Percentiles rank a stretch among this genome's conserved stretches.
These are phyloP conservation scores for Caranx ignobilis DNA, from an alignment of 2,113 vertebrate genomes.

Conservation along the genomic window DNA sequence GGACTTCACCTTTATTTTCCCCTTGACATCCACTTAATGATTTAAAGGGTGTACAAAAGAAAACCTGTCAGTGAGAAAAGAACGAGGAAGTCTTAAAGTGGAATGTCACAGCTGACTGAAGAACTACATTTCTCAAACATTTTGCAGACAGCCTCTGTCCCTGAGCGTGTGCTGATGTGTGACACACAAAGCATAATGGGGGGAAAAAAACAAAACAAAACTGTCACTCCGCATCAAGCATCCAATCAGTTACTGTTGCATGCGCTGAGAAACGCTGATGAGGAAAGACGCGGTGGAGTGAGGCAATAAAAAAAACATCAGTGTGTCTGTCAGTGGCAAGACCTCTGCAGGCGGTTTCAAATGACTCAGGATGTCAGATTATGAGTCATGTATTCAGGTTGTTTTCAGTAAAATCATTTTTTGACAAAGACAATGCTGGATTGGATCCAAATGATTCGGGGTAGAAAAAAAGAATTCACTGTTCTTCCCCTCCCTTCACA, in stretches of 20 bases:
- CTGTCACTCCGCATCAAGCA: slow-evolving; percentile 39
- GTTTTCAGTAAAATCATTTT: background rate
- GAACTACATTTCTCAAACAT: background rate
- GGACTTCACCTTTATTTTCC: background rate
- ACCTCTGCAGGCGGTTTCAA: background rate
- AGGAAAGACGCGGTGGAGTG: slow-evolving; percentile 8
- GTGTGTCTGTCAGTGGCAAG: background rate
- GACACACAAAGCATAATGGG: slow-evolving; percentile 23
- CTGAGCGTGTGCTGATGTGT: background rate
- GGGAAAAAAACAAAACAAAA: background rate
- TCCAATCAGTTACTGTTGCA: slow-evolving; percentile 24
- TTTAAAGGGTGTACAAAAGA: background rate
- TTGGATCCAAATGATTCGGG: background rate
- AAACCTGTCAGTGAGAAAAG: background rate
- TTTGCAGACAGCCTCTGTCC: slow-evolving; percentile 6
- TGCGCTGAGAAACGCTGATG: background rate
- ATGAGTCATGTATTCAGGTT: background rate
- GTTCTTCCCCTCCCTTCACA: background rate
- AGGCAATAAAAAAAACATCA: slow-evolving; percentile 21
- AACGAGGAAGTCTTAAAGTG: background rate
- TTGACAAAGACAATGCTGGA: background rate
- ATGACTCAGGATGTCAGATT: background rate
- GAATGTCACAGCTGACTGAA: background rate
- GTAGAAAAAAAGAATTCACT: background rate
- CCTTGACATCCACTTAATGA: background rate